phyloP scores from a whole-genome alignment of 2,113 vertebrate species.

The Hyaena hyaena region DNA sequence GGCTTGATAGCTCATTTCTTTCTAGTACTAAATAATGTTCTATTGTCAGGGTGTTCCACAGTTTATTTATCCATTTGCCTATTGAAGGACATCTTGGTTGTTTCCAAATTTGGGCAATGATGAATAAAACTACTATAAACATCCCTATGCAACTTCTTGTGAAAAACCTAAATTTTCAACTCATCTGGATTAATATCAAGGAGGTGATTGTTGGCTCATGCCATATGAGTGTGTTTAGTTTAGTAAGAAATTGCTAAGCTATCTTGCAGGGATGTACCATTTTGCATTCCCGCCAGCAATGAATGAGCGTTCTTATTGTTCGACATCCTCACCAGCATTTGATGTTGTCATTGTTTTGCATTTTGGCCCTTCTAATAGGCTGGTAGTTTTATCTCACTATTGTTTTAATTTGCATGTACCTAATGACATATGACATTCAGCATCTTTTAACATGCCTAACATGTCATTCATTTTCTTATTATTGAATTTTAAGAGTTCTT shows the following conservation, averaged over 20 bases:
- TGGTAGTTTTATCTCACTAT: neutral
- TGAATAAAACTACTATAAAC: neutral
- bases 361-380: neutral
- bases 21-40: neutral
- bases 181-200: neutral
- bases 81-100: neutral
- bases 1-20: neutral
- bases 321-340: neutral
- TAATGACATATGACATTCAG: neutral
- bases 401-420: neutral
- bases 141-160: neutral
- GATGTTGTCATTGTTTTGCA: neutral
- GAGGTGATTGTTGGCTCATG: neutral
- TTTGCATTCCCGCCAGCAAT: neutral
- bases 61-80: neutral
- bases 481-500: neutral
- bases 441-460: neutral
- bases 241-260: neutral
- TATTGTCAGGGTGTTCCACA: neutral
- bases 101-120: neutral
- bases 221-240: neutral
- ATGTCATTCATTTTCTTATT: neutral
- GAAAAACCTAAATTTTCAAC: neutral
- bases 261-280: neutral
- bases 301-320: neutral